Base-by-base conservation (phyloP, 2,888 invertebrate genomes). In the Idaea dimidiata region DNA sequence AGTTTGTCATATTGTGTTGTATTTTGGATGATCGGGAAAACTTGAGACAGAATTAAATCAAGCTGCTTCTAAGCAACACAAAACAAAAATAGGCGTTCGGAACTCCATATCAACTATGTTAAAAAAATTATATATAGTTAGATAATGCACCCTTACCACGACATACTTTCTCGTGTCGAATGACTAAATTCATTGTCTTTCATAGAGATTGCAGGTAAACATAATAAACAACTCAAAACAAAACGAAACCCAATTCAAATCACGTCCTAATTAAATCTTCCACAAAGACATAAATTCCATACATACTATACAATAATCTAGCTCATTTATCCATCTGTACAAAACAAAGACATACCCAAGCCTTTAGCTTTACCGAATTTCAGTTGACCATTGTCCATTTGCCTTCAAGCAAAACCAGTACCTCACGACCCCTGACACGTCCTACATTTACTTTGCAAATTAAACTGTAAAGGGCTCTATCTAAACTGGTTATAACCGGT, bases 361-460 rank as follows among this genome's bases (percentile, higher is more conserved):
- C 80, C 77, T 83, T 81, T 78, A 73, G 81, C 79, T 76, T 79
- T 83, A 77, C 80, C 77, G 80, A 81, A 82, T 79, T 81, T 78
- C 81, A 77, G 73, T 77, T 80, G 74, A 78, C 84, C 75, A 83
- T 84, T 85, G 86, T 84, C 81, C 83, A 83, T 84, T 84, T 81
- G 72, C 80, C 83, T 78, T 71, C 65, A 75, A 76, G 79, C 79
- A 17, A 58, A 62, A 61, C 86, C 77, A 83, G n/a, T 62, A 7
- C 62, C 58, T 57, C 24, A 14, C 68, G 77, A 76, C 61, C 80
- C 62, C 53, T 72, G 58, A 70, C 77, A 70, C 68, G 73, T 61
- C 69, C 61, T 63, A 57, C 62, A 33, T 68, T 65, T 65, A 65
- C 63, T 72, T 61, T 63, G 63, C 61, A 67, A 4, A 62, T 43